A percentile compares a stretch with the other conserved stretches of the same genome.
Evolutionary conservation across 2,797 vertebrate species (phyloP).

Genomic region (Babyrousa celebensis): DNA sequence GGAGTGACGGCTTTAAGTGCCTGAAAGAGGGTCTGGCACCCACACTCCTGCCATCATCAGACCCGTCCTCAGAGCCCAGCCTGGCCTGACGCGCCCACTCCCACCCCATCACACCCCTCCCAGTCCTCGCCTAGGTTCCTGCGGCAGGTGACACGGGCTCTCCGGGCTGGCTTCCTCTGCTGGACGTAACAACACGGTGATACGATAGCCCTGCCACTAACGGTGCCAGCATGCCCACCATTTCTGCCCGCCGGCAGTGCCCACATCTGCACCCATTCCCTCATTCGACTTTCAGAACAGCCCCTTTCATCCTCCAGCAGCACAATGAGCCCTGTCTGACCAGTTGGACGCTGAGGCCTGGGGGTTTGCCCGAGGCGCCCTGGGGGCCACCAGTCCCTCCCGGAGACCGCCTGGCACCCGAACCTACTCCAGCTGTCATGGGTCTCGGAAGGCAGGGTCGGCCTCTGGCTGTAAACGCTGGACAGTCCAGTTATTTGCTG

Average conservation of each 20-base stretch:
- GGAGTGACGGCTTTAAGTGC: accelerated
- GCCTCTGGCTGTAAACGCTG: background rate
- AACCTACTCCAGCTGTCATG: background rate
- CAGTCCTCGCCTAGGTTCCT: background rate
- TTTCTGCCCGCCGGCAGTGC: background rate
- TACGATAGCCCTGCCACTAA: too few species aligned
- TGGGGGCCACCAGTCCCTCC: accelerated
- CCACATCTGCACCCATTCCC: background rate
- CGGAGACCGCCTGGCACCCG: background rate
- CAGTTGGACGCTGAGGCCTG: accelerated
- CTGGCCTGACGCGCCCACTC: background rate
- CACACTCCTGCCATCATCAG: too few species aligned
- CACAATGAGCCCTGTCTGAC: background rate
- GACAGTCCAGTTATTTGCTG: background rate
- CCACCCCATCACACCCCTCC: background rate
- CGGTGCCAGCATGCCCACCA: too few species aligned
- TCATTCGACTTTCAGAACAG: too few species aligned
- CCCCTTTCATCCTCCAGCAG: too few species aligned
- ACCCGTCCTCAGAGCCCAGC: accelerated
- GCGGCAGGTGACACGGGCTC: background rate
- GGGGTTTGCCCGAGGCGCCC: background rate
- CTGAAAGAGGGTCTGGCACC: background rate
- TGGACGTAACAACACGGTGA: accelerated
- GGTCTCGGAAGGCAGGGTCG: background rate
- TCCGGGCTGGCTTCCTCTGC: background rate